Evolutionary conservation across 2,797 vertebrate genomes (phyloP).

Genomic region (Erpetoichthys calabaricus): DNA sequence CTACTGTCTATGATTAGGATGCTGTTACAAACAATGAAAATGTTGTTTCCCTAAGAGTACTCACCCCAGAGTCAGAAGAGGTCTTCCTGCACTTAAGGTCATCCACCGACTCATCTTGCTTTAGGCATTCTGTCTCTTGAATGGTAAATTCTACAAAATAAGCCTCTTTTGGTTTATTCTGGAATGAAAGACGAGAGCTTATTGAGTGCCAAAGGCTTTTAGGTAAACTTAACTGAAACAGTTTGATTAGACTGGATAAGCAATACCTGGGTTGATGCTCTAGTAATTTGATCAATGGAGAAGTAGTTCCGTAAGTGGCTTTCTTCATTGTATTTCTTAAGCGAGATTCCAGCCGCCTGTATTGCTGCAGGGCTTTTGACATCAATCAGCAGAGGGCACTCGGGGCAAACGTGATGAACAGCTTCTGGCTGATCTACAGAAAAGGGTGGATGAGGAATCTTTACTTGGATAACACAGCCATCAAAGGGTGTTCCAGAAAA

Average conservation of each 20-base stretch:
- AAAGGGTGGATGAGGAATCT: constrained; percentile 7
- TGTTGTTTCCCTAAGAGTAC: not conserved
- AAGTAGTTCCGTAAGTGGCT: constrained; percentile 18
- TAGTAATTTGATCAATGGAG: constrained; percentile 15
- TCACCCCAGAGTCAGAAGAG: constrained; percentile 14
- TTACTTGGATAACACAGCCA: no score
- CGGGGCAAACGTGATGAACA: constrained; percentile 18
- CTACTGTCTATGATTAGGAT: no score
- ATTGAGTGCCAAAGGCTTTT: no score
- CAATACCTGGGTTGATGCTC: constrained; percentile 11
- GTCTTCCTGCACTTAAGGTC: constrained; percentile 15
- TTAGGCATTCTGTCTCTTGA: constrained; percentile 16
- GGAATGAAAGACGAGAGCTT: no score
- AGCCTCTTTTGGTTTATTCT: constrained; percentile 15
- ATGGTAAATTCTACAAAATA: constrained; percentile 23
- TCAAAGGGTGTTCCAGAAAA: no score
- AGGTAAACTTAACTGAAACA: constrained; percentile 13
- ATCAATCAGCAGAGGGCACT: constrained; percentile 15
- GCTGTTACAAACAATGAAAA: no score
- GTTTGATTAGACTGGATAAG: constrained; percentile 16
- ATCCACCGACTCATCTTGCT: constrained; percentile 16
- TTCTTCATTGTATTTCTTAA: constrained; percentile 22
- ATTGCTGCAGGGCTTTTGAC: constrained; percentile 17
- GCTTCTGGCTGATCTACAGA: constrained; percentile 18
- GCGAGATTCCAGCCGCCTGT: constrained; percentile 11